Evolutionary conservation across 2,113 vertebrate species (phyloP), one percentile per base, ranked within the genome.

Genomic region (Urocynchramus pylzowi): DNA sequence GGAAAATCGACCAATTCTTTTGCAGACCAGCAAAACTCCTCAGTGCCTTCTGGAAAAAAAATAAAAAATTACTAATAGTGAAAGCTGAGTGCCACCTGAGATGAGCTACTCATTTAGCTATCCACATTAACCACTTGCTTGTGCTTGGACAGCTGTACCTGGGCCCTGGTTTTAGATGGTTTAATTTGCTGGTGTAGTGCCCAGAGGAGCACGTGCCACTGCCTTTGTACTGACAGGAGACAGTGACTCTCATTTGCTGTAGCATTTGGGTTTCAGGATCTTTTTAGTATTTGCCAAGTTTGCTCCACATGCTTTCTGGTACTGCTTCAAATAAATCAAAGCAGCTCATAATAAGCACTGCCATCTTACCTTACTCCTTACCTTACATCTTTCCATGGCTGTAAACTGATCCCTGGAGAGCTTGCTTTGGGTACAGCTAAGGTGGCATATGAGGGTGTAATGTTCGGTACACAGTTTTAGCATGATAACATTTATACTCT

Each of bases 171-270:
- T 47, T 50, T 2, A 5, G 49, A 1, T 3, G 1, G 6, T 77
- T 13, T 28, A 2, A 13, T 49, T 71, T 76, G 57, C 35, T 45
- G 71, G 18, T 7, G 47, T 3, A 12, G 14, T 12, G 27, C 30
- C 52, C 35, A 9, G 70, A 42, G 49, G 41, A 50, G 2, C 1
- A 1, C 4, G 1, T 42, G 33, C 74, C 26, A 1, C 33, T 47
- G 52, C 75, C n/a, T 2, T 68, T 27, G 1, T 21, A 12, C 31
- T 50, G 22, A 24, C 12, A 3, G 0, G 1, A 49, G 17, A 16
- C 13, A 33, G 1, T 19, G 24, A 44, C 54, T 64, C 27, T 9
- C 5, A 16, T 23, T 39, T 44, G 7, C 28, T 37, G n/a, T 16
- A 35, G 37, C 11, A 11, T 3, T 77, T 83, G 35, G 13, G 7